Evolutionary conservation across 2,113 vertebrate genomes (phyloP), one percentile per base, ranked within the genome.

Genomic region (Sula dactylatra): DNA sequence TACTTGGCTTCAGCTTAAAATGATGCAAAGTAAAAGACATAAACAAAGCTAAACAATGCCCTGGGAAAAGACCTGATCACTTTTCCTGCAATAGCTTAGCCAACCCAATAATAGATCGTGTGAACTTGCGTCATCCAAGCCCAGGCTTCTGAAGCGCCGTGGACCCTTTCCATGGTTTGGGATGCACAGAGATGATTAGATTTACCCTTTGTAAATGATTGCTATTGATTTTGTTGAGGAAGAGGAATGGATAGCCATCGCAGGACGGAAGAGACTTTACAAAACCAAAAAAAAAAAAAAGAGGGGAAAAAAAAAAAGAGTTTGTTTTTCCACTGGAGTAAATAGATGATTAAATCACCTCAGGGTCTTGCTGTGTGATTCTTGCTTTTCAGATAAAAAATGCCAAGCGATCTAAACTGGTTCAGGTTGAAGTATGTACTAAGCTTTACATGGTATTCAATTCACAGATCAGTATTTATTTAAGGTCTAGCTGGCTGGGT

Each of bases 141-240:
- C 25, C 49, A 13, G 56, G 56, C 24, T n/a, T 20, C 24, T 20
- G 69, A 76, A n/a, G 20, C 16, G 7, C 45, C 52, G 29, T 2
- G 0, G 70, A 5, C 38, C 34, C 50, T 86, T 40, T n/a, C 76
- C 50, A 12, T 27, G 38, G 44, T n/a, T 6, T 36, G 29, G 52
- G 44, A 12, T 50, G 18, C 0, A 0, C 25, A 25, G 38, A 20
- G 56, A 25, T 1, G 1, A 27, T 58, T 31, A 12, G 38, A 71
- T 77, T 81, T 45, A n/a, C 27, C 14, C 4, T 0, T 16, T 64
- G 55, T 40, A 52, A 70, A 29, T 52, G 56, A 20, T 31, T 0
- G 0, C 11, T 22, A 13, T 31, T 21, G 73, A 8, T 67, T 34
- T 25, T 59, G 47, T 27, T 49, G 55, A 54, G 52, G 16, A 58